phyloP scores from a whole-genome alignment of 2,888 invertebrate species.

The Odontomyia ornata region DNA sequence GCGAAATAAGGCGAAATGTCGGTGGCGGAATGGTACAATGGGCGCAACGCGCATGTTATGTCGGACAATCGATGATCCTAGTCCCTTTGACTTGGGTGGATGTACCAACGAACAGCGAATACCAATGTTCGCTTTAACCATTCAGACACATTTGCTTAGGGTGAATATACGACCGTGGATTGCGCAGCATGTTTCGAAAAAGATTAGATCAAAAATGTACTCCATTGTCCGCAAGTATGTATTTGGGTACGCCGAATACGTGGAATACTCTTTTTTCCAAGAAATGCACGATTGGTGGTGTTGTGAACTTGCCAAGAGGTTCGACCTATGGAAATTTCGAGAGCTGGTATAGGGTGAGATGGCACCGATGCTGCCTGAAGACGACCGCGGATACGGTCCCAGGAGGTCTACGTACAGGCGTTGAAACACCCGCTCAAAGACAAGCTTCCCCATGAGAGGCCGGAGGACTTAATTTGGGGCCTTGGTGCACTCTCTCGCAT shows the following conservation, averaged over 20 bases:
- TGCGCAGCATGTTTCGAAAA: conserved; percentile 46
- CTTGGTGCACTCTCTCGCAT: too few species aligned
- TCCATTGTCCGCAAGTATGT: conserved; percentile 53
- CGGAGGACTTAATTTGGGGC: conserved; percentile 29
- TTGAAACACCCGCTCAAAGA: conserved; percentile 39
- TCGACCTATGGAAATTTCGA: conserved; percentile 48
- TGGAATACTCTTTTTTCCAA: conserved; percentile 51
- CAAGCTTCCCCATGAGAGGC: conserved; percentile 48
- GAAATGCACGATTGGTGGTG: conserved; percentile 44
- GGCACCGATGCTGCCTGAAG: conserved; percentile 42
- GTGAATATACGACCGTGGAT: conserved; percentile 54
- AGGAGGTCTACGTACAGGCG: conserved; percentile 48
- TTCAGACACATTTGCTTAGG: conserved; percentile 57
- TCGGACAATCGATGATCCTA: not conserved
- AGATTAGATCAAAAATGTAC: conserved; percentile 51
- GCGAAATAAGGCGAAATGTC: too few species aligned
- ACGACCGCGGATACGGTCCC: conserved; percentile 48
- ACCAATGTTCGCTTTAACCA: conserved; percentile 55
- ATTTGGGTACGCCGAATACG: conserved; percentile 53
- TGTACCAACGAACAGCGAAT: conserved; percentile 52
- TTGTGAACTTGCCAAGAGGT: conserved; percentile 45
- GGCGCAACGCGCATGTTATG: too few species aligned
- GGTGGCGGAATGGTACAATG: too few species aligned
- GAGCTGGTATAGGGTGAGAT: conserved; percentile 50
- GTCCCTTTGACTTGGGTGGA: not conserved